Base-by-base conservation (phyloP, 2,888 invertebrate genomes). In the Dioctria linearis region DNA sequence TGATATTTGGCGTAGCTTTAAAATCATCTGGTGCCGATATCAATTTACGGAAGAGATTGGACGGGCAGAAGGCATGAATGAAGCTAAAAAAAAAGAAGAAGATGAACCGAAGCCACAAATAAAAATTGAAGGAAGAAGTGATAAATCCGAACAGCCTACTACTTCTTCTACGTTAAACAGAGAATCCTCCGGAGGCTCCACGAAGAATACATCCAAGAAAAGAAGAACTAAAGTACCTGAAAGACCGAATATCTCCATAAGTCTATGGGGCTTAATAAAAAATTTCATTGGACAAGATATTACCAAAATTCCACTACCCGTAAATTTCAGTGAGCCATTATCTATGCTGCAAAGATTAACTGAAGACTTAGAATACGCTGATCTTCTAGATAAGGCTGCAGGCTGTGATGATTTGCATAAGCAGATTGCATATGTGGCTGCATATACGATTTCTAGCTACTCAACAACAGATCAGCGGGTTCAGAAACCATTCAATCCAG, bases 241-340 rank as follows among this genome's bases (percentile, higher is more conserved):
- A 85, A 95, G 96, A 87, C 96, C 96, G 78, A 94, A 95, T 95
- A 95, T 89, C 96, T 37, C 97, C 80, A 92, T 98, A 80, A 98
- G 95, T 87, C 90, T 98, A 78, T 98, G 98, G 98, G 96, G 96
- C 86, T 97, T 98, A 85, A 97, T 98, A 96, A 98, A 98, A 89
- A 98, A 98, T 89, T 98, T 98, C 88, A 98, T 98, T 87, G 98
- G 98, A 81, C 98, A 98, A 90, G 98, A 98, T 88, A 91, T 98
- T 82, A 95, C 97, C 39, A 98, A 98, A 90, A 98, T 98, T 85
- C 98, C 98, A 11, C 98, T 98, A 94, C 98, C 98, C 61, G 98
- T 97, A 76, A 97, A 98, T 91, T 98, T 98, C 90, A 97, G 96
- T 87, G 98, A 98, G 90, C 98, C 98, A 40, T 90, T 98, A 84